A percentile compares a stretch with the other conserved stretches of the same genome.
Conservation (phyloP, 2,888 invertebrate genomes). For the Drosophila setosimentum region DNA sequence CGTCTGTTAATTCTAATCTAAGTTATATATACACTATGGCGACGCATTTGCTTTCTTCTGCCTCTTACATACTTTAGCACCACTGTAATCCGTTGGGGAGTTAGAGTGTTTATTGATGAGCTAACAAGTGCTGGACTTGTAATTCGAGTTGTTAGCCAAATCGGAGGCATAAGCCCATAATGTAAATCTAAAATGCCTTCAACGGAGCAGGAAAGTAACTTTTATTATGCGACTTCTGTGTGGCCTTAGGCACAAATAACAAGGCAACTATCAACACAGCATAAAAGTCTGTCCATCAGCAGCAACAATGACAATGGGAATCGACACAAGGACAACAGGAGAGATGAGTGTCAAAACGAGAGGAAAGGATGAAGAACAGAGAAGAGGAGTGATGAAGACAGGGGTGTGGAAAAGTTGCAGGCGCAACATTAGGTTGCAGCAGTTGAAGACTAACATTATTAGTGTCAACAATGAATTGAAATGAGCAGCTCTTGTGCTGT, state of each 20-base stretch:
- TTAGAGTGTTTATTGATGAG: constrained; percentile 1
- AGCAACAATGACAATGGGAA: constrained; percentile 31
- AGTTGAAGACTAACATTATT: constrained; percentile 53
- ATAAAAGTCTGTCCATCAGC: constrained; percentile 52
- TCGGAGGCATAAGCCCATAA: constrained; percentile 47
- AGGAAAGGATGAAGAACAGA: too few relatives aligned
- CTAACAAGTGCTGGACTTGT: constrained; percentile 54
- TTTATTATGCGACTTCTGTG: constrained; percentile 54
- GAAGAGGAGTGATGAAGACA: constrained; percentile 26
- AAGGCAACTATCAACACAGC: constrained; percentile 60
- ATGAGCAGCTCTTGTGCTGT: constrained; percentile 44
- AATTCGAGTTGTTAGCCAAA: constrained; percentile 70
- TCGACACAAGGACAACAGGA: constrained; percentile 28
- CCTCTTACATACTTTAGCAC: neutral
- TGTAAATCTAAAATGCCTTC: constrained; percentile 20
- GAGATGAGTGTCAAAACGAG: neutral
- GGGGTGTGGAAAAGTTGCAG: neutral
- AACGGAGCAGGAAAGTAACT: constrained; percentile 12
- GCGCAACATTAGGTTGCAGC: constrained; percentile 24
- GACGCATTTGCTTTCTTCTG: neutral
- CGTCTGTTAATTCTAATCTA: neutral
- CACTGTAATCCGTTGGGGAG: neutral
- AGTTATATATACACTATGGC: neutral
- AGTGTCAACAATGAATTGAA: constrained; percentile 76
- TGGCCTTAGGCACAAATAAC: constrained; percentile 53